A percentile compares a stretch with the other conserved stretches of the same genome.
These are phyloP conservation scores for Elegia similella DNA, from an alignment of 2,888 invertebrate genomes.

Conservation along the genomic window DNA sequence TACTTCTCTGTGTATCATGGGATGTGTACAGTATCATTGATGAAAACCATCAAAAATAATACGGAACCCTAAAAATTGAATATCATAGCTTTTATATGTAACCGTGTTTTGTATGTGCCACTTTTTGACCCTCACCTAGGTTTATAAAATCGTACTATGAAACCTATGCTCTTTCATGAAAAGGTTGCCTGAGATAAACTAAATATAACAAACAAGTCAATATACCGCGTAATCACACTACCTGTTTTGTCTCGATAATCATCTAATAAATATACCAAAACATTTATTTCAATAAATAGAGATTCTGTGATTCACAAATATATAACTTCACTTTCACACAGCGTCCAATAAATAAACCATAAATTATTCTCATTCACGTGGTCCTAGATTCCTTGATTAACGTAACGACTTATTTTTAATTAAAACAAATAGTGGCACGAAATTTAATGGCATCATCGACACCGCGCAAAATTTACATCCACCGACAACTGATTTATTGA, in stretches of 20 bases:
- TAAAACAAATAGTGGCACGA: constrained; percentile 15
- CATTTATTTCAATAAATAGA: neutral
- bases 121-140: too few species aligned
- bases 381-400: neutral
- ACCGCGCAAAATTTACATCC: constrained; percentile 13
- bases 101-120: too few species aligned
- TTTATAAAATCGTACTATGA: too few species aligned
- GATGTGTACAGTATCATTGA: too few species aligned
- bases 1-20: too few species aligned
- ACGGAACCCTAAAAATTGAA: too few species aligned
- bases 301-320: neutral
- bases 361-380: constrained; percentile 1
- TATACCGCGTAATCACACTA: neutral
- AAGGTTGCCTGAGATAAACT: too few species aligned
- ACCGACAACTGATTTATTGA: constrained; percentile 14
- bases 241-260: neutral
- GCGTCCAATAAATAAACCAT: neutral
- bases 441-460: constrained; percentile 16
- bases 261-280: neutral
- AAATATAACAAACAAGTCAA: neutral
- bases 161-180: too few species aligned
- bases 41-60: too few species aligned
- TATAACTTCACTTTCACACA: constrained; percentile 9
- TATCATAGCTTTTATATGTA: too few species aligned
- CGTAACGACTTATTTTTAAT: neutral